Base-by-base conservation (phyloP, 2,888 invertebrate species). In the Crioceris asparagi region DNA sequence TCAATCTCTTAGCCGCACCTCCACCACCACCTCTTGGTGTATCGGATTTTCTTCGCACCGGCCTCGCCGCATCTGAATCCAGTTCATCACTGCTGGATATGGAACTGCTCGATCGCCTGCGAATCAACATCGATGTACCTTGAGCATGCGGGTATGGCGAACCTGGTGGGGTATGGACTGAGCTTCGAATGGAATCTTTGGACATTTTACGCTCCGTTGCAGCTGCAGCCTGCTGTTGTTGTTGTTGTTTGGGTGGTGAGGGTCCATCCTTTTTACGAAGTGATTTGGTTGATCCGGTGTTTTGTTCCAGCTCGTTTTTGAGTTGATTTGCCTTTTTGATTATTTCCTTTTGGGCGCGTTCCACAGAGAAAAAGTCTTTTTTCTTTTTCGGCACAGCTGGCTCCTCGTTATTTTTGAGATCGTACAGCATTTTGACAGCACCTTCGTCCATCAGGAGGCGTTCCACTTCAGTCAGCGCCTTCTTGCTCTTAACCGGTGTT, bases 351-450 rank as follows among this genome's bases (percentile, higher is more conserved):
- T 60, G 56, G 0, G 54, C 55, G 32, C 48, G 56, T 34, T 61
- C 59, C 2, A 60, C 44, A 3, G 56, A 56, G 36, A 60, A 54
- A 2, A 56, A 50, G 17, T 53, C 49, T 43, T 54, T 55, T 26
- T 48, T 50, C 40, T 52, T 55, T 37, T 54, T 59, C 1, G 44
- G 31, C 1, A 43, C 33, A 8, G 47, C 41, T 10, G 44, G 29
- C 16, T 55, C 66, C n/a, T 69, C 65, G 1, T 64, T 59, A 36
- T 62, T 67, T 50, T 85, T 83, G 1, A 87, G 72, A 15, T 84
- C 80, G 54, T 83, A 84, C 27, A 88, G 68, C 77, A 88, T 81
- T 61, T 87, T 87, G 2, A 84, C 80, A 3, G 87, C 86, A 1
- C 88, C 30, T 30, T 7, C 5, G 14, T 21, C 10, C 21, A 21